Evolutionary conservation across 2,797 vertebrate genomes (phyloP), one percentile per base, ranked within the genome.

Genomic region (Myotis findleyi): DNA sequence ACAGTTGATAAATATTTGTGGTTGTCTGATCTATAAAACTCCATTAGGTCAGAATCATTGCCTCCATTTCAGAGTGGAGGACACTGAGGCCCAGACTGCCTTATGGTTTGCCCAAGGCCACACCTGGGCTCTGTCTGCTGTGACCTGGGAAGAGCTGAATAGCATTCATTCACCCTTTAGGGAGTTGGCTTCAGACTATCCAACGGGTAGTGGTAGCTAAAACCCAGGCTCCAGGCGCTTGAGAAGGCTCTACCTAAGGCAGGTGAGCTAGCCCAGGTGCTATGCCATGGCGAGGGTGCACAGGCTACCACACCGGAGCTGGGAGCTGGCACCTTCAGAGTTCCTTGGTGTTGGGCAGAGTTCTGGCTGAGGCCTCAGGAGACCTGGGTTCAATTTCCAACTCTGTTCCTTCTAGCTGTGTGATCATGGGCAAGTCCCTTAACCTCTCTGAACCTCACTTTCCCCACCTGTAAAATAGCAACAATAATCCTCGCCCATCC

Each of bases 251-350:
- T 3, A 1, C 20, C 18, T 59, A 1, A 49, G 36, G 17, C 53
- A 3, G 62, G 3, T n/a, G 51, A 77, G 41, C 47, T 12, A 20
- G 59, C 47, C 53, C 9, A 1, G 12, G 62, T 18, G 8, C 11
- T 30, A 18, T 7, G 10, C 36, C 13, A 0, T 4, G 27, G 18
- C 33, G 14, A 44, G 64, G 9, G 12, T 20, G 7, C 11, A 3
- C 0, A 1, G 27, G 47, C 47, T 38, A 5, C n/a, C 7, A 11
- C 64, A 0, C 1, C 25, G 3, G 38, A 33, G 11, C 2, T 21
- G 47, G 38, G 14, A 66, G 13, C 44, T 21, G 17, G 7, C 21
- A 20, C 30, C 41, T 57, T 30, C 27, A 21, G 30, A 71, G 41
- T 49, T 41, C 41, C 57, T 25, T 21, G 25, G 8, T 59, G 7